These are phyloP conservation scores for Origma solitaria DNA, from an alignment of 2,113 vertebrate species.

Conservation along the genomic window DNA sequence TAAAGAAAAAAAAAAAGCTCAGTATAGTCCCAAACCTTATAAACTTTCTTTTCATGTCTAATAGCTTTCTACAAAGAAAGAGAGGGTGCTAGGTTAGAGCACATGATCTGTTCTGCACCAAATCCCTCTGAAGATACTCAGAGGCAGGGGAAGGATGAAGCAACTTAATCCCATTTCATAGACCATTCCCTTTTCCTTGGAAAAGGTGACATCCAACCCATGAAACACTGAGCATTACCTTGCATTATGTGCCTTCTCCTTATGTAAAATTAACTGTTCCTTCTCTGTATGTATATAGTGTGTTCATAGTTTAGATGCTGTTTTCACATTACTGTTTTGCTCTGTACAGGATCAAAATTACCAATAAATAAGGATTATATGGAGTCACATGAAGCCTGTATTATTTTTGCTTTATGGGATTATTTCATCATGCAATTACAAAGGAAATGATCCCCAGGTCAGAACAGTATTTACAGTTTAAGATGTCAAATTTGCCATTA, in stretches of 20 bases:
- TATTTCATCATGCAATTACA: not conserved
- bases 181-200: not conserved
- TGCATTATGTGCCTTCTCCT: not conserved
- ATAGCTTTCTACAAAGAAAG: not conserved
- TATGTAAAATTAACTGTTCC: not conserved
- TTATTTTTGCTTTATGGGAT: not conserved
- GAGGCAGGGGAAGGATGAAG: not conserved
- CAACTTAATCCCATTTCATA: not conserved
- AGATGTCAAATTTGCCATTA: not conserved
- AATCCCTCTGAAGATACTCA: not conserved
- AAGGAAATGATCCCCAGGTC: not conserved
- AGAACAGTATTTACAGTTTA: not conserved
- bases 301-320: not conserved
- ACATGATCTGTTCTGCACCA: not conserved
- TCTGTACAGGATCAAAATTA: not conserved
- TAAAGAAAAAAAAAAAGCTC: not conserved
- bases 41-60: not conserved
- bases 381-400: not conserved
- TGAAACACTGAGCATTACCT: not conserved
- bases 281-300: not conserved
- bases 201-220: not conserved
- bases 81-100: not conserved
- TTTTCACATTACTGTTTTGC: not conserved
- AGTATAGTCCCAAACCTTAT: not conserved
- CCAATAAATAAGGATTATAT: slow-evolving; percentile 1